A percentile compares a stretch with the other conserved stretches of the same genome.
These are phyloP conservation scores for Parauchenoglanis ngamensis DNA, from an alignment of 2,797 vertebrate species.

Conservation along the genomic window DNA sequence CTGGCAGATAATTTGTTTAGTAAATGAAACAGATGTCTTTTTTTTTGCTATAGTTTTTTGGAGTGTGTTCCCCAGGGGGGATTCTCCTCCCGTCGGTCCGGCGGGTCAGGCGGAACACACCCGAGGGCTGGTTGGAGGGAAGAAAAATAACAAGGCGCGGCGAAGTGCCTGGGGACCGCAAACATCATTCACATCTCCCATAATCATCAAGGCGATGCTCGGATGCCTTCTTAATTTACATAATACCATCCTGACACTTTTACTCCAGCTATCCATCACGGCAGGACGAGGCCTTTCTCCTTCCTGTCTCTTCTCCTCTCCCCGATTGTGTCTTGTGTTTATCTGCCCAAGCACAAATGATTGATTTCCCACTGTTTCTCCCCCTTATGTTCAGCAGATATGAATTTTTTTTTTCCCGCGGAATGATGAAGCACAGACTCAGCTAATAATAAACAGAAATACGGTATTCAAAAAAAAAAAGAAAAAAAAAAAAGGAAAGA, in stretches of 20 bases:
- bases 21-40: conserved; percentile 81
- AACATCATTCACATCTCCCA: conserved; percentile 85
- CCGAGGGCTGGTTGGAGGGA: conserved; percentile 87
- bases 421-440: conserved; percentile 78
- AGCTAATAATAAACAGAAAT: conserved; percentile 80
- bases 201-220: conserved; percentile 92
- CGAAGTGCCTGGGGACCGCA: conserved; percentile 80
- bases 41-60: conserved; percentile 57
- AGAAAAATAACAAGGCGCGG: conserved; percentile 87
- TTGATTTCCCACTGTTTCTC: conserved; percentile 83
- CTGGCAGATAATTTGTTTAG: conserved; percentile 75
- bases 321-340: conserved; percentile 79
- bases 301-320: conserved; percentile 63
- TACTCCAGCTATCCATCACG: conserved; percentile 89
- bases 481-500: conserved; percentile 42
- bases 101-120: conserved; percentile 87
- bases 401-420: conserved; percentile 70
- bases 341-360: conserved; percentile 84
- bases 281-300: conserved; percentile 68
- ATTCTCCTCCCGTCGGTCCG: conserved; percentile 69
- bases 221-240: conserved; percentile 92
- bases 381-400: conserved; percentile 83
- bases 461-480: conserved; percentile 70
- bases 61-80: conserved; percentile 44
- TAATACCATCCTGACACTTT: conserved; percentile 89